Evolutionary conservation across 2,113 vertebrate genomes (phyloP).

Genomic region (Sturnira hondurensis): DNA sequence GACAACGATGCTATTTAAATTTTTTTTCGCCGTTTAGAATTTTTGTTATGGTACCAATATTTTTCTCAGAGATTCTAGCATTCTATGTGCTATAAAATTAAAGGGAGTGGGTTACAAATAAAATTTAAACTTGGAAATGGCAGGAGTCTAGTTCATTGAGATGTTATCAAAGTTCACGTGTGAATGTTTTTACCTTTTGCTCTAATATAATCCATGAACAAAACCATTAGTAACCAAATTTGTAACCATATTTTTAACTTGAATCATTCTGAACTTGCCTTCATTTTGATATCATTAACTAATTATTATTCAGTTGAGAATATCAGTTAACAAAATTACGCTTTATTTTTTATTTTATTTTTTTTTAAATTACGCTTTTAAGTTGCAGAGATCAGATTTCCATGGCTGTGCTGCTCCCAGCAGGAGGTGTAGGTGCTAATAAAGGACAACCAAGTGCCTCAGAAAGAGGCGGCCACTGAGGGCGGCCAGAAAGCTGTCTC

Average conservation of each 20-base stretch:
- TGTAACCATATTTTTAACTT: constrained; percentile 19
- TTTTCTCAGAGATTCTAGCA: constrained; percentile 26
- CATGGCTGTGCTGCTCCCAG: background rate
- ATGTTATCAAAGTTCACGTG: background rate
- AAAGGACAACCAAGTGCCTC: background rate
- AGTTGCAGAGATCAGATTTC: background rate
- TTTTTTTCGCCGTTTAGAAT: background rate
- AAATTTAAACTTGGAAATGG: constrained; percentile 36
- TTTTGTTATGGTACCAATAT: constrained; percentile 2
- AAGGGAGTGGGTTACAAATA: background rate
- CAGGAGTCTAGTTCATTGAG: background rate
- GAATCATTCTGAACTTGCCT: constrained; percentile 2
- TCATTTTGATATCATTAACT: constrained; percentile 38
- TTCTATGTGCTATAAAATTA: constrained; percentile 16
- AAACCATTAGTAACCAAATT: background rate
- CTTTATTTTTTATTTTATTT: no score
- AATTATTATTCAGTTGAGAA: constrained; percentile 18
- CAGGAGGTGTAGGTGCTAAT: background rate
- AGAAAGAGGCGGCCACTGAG: background rate
- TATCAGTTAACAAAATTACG: constrained; percentile 29
- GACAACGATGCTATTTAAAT: background rate
- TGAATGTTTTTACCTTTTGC: background rate
- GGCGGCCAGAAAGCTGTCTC: background rate
- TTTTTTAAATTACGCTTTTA: constrained; percentile 26
- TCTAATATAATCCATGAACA: constrained; percentile 25